Base-by-base conservation (phyloP, 1,140 invertebrate genomes). In the fruit fly (Drosophila melanogaster) region DNA sequence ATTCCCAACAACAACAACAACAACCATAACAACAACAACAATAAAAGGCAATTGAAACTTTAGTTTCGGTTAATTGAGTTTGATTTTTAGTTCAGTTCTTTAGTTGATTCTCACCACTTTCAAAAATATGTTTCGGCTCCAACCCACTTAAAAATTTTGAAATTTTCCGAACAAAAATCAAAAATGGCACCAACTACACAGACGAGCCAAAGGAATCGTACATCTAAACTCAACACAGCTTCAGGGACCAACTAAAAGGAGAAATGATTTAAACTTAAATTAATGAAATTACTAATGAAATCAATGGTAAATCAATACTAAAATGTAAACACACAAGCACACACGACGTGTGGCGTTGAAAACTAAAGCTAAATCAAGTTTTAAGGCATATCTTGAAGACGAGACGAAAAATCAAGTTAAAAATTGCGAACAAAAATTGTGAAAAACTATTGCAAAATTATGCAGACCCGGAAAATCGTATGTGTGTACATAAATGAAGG, bases 141-240 rank as follows among this genome's bases (percentile, higher is more conserved):
- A 44, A 72, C 26, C 78, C 70, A 50, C 47, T 26, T 6, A 69
- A 62, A 41, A 46, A 12, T 58, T 58, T 47, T 58, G 26, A 24
- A 62, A 10, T 30, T 19, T 62, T 62, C 49, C 59, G 53, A 57
- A 72, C 19, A 19, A 46, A 30, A 81, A 51, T 58, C 55, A 47
- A 57, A 6, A 69, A 56, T 40, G 56, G 59, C 66, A 62, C 55
- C 66, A 78, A 81, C 81, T 81, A 19, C 50, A 70, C 49, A 50
- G 69, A 59, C 65, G 60, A 76, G 61, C 62, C 56, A 81, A 89
- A 77, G 71, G 66, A 77, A 79, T 89, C 79, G 61, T 75, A 80
- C 71, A 84, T 80, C 77, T 80, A 76, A 89, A 89, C 84, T 83
- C 84, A 87, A 87, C 75, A 86, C 83, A 87, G 84, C 84, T 89